Evolutionary conservation across 2,888 invertebrate genomes (phyloP).

Genomic region (Agonopterix arenella): DNA sequence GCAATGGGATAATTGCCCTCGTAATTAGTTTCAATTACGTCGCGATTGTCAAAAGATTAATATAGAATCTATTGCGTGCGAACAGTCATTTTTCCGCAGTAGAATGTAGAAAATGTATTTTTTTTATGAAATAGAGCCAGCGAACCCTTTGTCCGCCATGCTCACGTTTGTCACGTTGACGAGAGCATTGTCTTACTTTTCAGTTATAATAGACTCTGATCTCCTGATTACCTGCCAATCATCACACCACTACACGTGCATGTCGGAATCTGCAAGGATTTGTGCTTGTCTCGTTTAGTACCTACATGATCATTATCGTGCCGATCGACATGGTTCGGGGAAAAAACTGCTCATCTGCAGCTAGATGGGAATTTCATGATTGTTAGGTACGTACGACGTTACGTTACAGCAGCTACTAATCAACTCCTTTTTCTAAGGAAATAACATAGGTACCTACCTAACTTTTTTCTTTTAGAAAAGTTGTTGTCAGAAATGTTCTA

Average conservation of each 20-base stretch:
- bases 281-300: not conserved
- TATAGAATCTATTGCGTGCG: slow-evolving; percentile 70
- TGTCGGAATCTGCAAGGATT: not conserved
- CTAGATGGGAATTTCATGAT: no score
- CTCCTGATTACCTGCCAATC: slow-evolving; percentile 56
- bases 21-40: slow-evolving; percentile 60
- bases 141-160: slow-evolving; percentile 44
- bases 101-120: slow-evolving; percentile 54
- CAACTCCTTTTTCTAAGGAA: no score
- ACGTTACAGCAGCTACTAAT: no score
- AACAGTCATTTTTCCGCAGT: slow-evolving; percentile 54
- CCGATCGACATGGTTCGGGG: no score
- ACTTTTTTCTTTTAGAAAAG: no score
- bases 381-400: no score
- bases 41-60: slow-evolving; percentile 68
- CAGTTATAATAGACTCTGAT: slow-evolving; percentile 43
- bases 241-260: slow-evolving; percentile 41
- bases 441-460: no score
- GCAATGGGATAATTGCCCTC: slow-evolving; percentile 36
- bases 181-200: slow-evolving; percentile 47
- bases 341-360: no score
- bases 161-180: slow-evolving; percentile 61
- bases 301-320: not conserved
- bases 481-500: no score
- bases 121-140: slow-evolving; percentile 33